phyloP scores from a whole-genome alignment of 1,140 invertebrate genomes.

The Drosophila ogumai region DNA sequence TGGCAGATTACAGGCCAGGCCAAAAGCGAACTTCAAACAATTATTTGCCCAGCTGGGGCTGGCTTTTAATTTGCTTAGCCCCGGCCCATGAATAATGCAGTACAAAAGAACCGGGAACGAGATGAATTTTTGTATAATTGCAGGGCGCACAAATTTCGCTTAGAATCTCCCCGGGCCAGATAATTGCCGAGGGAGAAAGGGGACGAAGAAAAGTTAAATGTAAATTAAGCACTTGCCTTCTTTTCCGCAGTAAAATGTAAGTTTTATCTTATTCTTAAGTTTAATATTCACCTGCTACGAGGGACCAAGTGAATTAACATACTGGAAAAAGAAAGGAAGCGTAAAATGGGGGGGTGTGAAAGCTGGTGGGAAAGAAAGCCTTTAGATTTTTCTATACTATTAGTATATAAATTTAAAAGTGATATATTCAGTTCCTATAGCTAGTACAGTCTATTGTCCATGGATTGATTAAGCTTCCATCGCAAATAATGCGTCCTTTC shows the following conservation, averaged over 20 bases:
- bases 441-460: not conserved
- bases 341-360: not conserved
- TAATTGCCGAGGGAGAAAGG: conserved; percentile 36
- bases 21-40: conserved; percentile 73
- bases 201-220: conserved; percentile 38
- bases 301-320: conserved; percentile 5
- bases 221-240: conserved; percentile 44
- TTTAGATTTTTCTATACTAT: not conserved
- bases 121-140: conserved; percentile 55
- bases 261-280: conserved; percentile 32
- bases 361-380: not conserved
- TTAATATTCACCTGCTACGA: conserved; percentile 34
- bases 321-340: not conserved
- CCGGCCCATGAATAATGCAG: conserved; percentile 59
- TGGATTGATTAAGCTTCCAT: not conserved
- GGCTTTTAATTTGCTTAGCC: conserved; percentile 74
- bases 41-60: conserved; percentile 60
- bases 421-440: not conserved
- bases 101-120: conserved; percentile 30
- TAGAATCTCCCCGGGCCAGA: conserved; percentile 50
- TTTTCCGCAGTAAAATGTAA: conserved; percentile 16
- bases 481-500: not conserved
- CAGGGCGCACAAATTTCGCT: conserved; percentile 49
- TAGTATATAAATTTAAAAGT: not conserved
- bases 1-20: conserved; percentile 75